Percentiles rank a stretch among this genome's conserved stretches.
Conservation (phyloP, 1,140 invertebrate genomes). For the Hypsibius dujardini region DNA sequence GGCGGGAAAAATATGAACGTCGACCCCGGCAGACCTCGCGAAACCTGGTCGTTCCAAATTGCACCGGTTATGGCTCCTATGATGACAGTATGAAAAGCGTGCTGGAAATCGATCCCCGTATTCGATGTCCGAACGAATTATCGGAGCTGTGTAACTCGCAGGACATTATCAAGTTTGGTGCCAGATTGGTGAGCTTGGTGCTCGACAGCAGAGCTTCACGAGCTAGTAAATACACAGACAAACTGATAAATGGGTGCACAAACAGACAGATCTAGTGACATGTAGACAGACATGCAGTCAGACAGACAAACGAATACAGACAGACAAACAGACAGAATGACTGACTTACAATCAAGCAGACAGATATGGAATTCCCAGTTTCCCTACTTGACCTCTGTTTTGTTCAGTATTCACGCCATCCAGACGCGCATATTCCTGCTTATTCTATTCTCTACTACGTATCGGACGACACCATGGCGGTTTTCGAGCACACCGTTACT, state of each 20-base stretch:
- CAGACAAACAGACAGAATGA: too few relatives aligned
- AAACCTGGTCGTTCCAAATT: background rate
- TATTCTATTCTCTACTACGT: background rate
- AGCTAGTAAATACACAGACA: background rate
- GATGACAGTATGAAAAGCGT: slow-evolving; percentile 8
- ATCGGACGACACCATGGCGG: slow-evolving; percentile 12
- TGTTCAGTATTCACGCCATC: slow-evolving; percentile 9
- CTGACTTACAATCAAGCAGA: background rate
- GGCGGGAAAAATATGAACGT: background rate
- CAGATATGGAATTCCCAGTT: background rate
- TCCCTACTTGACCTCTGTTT: background rate
- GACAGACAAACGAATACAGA: background rate
- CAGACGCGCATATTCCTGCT: background rate
- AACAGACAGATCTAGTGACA: too few relatives aligned
- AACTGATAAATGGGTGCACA: too few relatives aligned
- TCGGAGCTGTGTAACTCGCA: background rate
- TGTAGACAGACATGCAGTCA: too few relatives aligned
- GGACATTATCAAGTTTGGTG: background rate
- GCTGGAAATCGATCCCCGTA: background rate
- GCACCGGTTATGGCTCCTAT: background rate
- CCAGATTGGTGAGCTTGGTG: background rate
- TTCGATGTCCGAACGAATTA: background rate
- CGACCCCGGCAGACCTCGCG: background rate
- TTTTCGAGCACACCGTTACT: background rate
- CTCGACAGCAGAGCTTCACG: too few relatives aligned